Evolutionary conservation across 23 tunicate genomes (phyloP).

Genomic region (Pegea sp.): DNA sequence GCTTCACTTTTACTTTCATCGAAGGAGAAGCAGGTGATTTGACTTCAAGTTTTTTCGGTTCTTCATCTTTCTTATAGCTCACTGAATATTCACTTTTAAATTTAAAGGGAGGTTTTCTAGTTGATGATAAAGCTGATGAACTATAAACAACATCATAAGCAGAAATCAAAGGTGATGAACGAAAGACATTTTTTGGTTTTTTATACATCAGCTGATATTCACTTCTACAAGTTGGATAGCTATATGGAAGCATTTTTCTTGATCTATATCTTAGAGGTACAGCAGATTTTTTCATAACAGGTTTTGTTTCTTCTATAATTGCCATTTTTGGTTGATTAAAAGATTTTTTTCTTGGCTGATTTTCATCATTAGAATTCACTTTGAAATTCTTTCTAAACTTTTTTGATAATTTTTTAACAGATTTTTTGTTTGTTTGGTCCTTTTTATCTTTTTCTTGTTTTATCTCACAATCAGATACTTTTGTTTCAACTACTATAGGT

Average conservation of each 20-base stretch:
- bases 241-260: conserved; percentile 7
- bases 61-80: conserved; percentile 15
- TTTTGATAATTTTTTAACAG: not conserved
- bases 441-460: not conserved
- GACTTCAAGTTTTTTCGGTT: conserved; percentile 7
- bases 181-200: conserved; percentile 15
- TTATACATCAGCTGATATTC: conserved; percentile 52
- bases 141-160: conserved; percentile 78
- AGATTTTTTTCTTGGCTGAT: not conserved
- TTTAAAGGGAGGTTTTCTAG: conserved; percentile 27
- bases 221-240: conserved; percentile 6
- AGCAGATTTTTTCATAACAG: too few relatives aligned
- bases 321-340: not conserved
- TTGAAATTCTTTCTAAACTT: not conserved
- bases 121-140: conserved; percentile 73
- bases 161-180: conserved; percentile 51
- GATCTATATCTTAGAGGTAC: conserved; percentile 30
- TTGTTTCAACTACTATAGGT: not conserved
- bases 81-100: conserved; percentile 35
- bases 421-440: not conserved
- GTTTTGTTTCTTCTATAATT: too few relatives aligned
- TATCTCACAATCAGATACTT: not conserved
- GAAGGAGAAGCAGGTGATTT: conserved; percentile 80
- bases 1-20: conserved; percentile 40
- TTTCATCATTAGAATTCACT: not conserved